phyloP scores from a whole-genome alignment of 2,113 vertebrate species.

The Myiagra hebetior region DNA sequence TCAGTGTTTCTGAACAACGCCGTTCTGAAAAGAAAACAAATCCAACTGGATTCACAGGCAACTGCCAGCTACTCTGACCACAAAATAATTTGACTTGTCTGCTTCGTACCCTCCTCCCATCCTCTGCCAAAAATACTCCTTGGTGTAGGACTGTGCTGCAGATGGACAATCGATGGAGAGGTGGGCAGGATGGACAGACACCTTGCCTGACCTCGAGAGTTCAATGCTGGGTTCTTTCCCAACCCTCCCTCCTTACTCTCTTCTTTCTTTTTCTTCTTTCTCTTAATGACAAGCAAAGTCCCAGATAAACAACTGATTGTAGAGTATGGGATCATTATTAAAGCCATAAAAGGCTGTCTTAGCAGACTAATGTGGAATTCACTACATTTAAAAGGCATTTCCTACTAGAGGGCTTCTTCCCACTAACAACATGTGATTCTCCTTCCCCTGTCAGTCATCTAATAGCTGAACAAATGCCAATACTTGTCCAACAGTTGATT shows the following conservation, averaged over 20 bases:
- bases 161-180: not conserved
- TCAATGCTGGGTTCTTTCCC: not conserved
- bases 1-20: not conserved
- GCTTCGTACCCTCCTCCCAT: not conserved
- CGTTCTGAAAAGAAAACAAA: constrained; percentile 23
- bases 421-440: not conserved
- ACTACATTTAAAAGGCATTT: not conserved
- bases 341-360: not conserved
- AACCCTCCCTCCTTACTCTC: not conserved
- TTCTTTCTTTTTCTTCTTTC: not conserved
- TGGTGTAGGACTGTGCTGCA: accelerated
- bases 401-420: not conserved
- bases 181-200: not conserved
- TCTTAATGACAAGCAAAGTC: not conserved
- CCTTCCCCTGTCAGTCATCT: not conserved
- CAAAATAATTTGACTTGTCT: not conserved
- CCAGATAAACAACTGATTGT: not conserved
- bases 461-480: not conserved
- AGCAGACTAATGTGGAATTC: not conserved
- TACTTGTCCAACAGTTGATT: not conserved
- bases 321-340: not conserved
- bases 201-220: not conserved
- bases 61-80: not conserved
- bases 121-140: not conserved
- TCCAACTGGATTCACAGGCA: not conserved